These are phyloP conservation scores for Sibirionetta formosa DNA, from an alignment of 2,797 vertebrate species.

Conservation along the genomic window DNA sequence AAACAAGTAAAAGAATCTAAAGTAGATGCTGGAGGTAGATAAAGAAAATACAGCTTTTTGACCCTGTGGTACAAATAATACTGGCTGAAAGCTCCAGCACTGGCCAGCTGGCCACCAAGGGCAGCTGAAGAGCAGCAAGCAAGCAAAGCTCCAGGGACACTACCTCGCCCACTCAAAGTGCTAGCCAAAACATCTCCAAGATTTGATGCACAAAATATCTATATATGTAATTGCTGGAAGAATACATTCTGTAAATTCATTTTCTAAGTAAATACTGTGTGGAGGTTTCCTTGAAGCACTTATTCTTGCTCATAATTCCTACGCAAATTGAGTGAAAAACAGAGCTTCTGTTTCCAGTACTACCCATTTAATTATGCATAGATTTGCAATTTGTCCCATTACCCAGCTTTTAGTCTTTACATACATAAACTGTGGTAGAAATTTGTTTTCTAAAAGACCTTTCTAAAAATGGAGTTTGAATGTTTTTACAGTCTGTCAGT, in stretches of 20 bases:
- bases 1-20: background rate
- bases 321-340: background rate
- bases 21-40: background rate
- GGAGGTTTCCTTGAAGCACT: background rate
- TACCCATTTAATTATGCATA: background rate
- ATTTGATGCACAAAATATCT: background rate
- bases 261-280: background rate
- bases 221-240: background rate
- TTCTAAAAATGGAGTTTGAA: background rate
- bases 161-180: fast-evolving
- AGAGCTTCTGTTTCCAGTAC: background rate
- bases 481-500: background rate
- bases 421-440: background rate
- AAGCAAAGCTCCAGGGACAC: background rate
- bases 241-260: background rate
- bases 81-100: background rate
- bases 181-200: background rate
- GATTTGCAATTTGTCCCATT: background rate
- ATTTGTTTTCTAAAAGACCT: background rate
- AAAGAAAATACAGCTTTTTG: background rate
- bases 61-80: background rate
- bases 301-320: background rate
- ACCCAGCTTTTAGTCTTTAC: background rate
- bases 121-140: background rate
- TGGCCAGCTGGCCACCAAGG: background rate